A percentile compares a stretch with the other conserved stretches of the same genome.
These are phyloP conservation scores for Anthrax anthrax DNA, from an alignment of 2,888 invertebrate genomes.

Conservation along the genomic window DNA sequence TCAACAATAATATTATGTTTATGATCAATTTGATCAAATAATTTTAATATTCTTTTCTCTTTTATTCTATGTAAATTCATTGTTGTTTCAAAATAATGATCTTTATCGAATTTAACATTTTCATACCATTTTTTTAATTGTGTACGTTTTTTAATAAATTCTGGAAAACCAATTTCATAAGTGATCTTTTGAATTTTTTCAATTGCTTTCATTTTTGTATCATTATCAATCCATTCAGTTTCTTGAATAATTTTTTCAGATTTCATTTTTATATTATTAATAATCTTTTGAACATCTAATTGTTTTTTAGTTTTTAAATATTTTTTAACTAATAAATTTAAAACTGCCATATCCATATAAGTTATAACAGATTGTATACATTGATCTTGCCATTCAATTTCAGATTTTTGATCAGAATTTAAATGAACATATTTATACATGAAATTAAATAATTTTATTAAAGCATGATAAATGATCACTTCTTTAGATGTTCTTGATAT, in stretches of 20 bases:
- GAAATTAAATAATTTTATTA: too few species aligned
- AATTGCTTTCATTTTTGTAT: constrained; percentile 66
- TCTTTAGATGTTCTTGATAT: too few species aligned
- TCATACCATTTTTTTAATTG: constrained; percentile 70
- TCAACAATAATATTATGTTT: too few species aligned
- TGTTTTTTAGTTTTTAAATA: constrained; percentile 40
- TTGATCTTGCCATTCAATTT: too few species aligned
- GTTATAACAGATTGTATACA: too few species aligned
- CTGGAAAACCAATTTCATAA: constrained; percentile 87
- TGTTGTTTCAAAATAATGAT: constrained; percentile 70
- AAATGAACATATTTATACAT: too few species aligned
- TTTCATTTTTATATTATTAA: constrained; percentile 65
- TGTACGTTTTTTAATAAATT: constrained; percentile 64
- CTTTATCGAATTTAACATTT: constrained; percentile 46
- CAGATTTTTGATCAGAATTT: too few species aligned
- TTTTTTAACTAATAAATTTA: constrained; percentile 39
- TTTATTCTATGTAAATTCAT: constrained; percentile 44
- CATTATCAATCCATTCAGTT: constrained; percentile 83
- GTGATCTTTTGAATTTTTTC: constrained; percentile 80
- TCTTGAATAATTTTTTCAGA: constrained; percentile 46
- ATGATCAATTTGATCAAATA: not conserved
- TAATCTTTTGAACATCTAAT: constrained; percentile 61
- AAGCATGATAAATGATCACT: too few species aligned
- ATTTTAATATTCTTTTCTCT: constrained; percentile 51
- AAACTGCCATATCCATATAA: too few species aligned